These are phyloP conservation scores for Probaryconus sp. DNA, from an alignment of 1,140 invertebrate genomes.

Conservation along the genomic window DNA sequence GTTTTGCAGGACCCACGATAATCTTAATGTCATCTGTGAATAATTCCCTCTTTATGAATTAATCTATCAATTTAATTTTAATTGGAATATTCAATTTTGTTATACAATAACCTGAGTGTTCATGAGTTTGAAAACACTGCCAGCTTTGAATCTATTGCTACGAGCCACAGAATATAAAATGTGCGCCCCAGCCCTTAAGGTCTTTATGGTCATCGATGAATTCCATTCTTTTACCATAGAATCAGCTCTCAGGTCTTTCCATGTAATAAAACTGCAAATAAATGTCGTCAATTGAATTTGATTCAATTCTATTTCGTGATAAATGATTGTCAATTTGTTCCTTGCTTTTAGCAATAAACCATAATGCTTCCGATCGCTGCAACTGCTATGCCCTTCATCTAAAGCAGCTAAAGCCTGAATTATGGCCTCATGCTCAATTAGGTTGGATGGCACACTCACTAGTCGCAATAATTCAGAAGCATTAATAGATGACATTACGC, in stretches of 20 bases:
- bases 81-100: too few species aligned
- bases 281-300: slow-evolving; percentile 8
- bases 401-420: slow-evolving; percentile 49
- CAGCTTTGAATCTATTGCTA: slow-evolving; percentile 88
- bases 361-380: slow-evolving; percentile 38
- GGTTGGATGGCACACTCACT: slow-evolving; percentile 15
- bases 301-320: not conserved
- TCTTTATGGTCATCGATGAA: slow-evolving; percentile 86
- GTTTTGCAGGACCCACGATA: slow-evolving; percentile 88
- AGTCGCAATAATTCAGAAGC: slow-evolving; percentile 40
- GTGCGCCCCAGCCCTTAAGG: slow-evolving; percentile 81
- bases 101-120: slow-evolving; percentile 84
- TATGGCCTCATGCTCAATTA: slow-evolving; percentile 39
- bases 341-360: too few species aligned
- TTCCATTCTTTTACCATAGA: slow-evolving; percentile 91
- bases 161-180: slow-evolving; percentile 87
- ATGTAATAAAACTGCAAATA: slow-evolving; percentile 89
- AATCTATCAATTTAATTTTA: not conserved
- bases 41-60: not conserved
- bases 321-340: too few species aligned
- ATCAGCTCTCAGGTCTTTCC: slow-evolving; percentile 94
- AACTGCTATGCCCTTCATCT: slow-evolving; percentile 49
- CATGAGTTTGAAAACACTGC: slow-evolving; percentile 87
- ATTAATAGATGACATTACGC: slow-evolving; percentile 38
- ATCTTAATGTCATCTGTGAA: slow-evolving; percentile 85